Evolutionary conservation across 2,888 invertebrate genomes (phyloP).

Genomic region (Morpho achilles): DNA sequence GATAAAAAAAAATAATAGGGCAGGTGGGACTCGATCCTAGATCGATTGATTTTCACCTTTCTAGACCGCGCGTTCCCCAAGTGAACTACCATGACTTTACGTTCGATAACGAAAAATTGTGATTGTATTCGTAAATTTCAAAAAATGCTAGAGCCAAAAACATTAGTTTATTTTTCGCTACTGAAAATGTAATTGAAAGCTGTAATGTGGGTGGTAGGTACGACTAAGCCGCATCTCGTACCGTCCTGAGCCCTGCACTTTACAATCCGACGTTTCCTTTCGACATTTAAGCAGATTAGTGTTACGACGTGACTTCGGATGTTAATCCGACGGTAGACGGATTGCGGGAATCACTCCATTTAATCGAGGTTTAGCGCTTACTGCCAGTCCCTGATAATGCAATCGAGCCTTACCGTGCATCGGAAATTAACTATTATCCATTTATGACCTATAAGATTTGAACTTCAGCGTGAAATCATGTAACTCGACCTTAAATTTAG

Average conservation of each 20-base stretch:
- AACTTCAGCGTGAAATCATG: too few relatives aligned
- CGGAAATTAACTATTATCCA: constrained; percentile 8
- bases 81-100: too few relatives aligned
- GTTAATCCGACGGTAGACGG: constrained; percentile 74
- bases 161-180: too few relatives aligned
- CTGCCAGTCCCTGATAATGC: constrained; percentile 38
- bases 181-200: constrained; percentile 41
- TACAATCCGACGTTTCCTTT: constrained; percentile 80
- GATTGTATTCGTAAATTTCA: too few relatives aligned
- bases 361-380: constrained; percentile 67
- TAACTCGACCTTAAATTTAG: too few relatives aligned
- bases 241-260: constrained; percentile 62
- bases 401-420: constrained; percentile 29
- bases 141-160: too few relatives aligned
- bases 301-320: constrained; percentile 69
- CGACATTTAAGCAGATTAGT: constrained; percentile 78
- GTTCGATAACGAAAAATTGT: too few relatives aligned
- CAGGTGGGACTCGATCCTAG: too few relatives aligned
- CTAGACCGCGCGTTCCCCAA: too few relatives aligned
- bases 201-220: constrained; percentile 57
- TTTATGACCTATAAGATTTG: too few relatives aligned
- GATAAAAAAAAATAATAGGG: too few relatives aligned
- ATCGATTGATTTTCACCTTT: too few relatives aligned
- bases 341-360: constrained; percentile 70
- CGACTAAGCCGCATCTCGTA: constrained; percentile 62